These are phyloP conservation scores for Montipora sp. DNA, from an alignment of 64 coral and sea anemone genomes.

Conservation along the genomic window DNA sequence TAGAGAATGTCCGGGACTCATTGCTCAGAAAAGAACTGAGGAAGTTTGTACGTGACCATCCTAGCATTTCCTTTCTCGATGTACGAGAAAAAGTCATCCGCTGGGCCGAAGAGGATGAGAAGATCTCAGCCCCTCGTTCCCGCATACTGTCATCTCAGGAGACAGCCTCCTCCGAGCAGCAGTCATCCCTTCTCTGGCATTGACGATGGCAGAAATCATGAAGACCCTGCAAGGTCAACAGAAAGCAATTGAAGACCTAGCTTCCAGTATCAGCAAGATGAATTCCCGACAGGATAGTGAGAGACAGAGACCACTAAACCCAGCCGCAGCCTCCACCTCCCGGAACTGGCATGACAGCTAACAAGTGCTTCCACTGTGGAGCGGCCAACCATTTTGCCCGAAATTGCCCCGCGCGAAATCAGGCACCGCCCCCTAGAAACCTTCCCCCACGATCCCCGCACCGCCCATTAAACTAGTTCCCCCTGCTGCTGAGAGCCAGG, in stretches of 20 bases:
- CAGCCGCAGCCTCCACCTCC: not conserved
- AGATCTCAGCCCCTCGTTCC: not conserved
- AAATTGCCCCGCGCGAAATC: not conserved
- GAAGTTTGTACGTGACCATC: conserved; percentile 12
- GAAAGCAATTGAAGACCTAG: not conserved
- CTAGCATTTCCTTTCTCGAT: conserved; percentile 43
- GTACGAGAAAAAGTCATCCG: conserved; percentile 49
- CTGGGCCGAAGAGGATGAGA: conserved; percentile 66
- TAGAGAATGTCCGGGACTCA: not conserved
- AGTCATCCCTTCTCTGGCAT: no score
- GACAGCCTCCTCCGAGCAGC: no score
- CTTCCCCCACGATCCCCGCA: not conserved
- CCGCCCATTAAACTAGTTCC: conserved; percentile 32
- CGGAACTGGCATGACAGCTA: not conserved
- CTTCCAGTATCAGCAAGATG: not conserved
- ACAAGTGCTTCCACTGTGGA: not conserved
- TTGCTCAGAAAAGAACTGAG: conserved; percentile 53
- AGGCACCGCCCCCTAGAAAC: not conserved
- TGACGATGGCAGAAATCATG: not conserved
- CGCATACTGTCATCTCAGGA: no score
- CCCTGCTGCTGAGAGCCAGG: conserved; percentile 38
- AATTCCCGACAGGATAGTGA: not conserved
- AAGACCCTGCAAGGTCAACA: conserved; percentile 35
- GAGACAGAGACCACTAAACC: not conserved
- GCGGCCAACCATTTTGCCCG: conserved; percentile 12